These are phyloP conservation scores for Sarcoramphus papa DNA, from an alignment of 2,797 vertebrate genomes.

Conservation along the genomic window DNA sequence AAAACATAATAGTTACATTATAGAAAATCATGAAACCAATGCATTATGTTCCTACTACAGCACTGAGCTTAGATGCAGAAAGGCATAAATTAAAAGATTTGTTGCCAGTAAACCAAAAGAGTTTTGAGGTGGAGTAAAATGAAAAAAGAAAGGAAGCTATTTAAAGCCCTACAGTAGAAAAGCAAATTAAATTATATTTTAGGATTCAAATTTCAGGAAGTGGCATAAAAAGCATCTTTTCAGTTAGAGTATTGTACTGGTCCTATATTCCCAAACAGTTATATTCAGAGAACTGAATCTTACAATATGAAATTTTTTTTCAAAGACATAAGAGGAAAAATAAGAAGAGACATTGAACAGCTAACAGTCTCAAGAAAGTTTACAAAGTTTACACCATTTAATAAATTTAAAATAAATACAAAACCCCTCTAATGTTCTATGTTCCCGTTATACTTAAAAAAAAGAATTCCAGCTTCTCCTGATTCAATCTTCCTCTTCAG, in stretches of 20 bases:
- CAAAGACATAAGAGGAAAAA: neutral
- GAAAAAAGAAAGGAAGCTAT: neutral
- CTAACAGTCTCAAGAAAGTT: neutral
- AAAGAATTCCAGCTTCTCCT: neutral
- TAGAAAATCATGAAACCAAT: neutral
- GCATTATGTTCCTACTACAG: neutral
- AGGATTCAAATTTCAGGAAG: neutral
- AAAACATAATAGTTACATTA: neutral
- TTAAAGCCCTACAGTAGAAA: neutral
- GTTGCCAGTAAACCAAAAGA: neutral
- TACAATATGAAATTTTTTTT: neutral
- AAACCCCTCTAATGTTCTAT: neutral
- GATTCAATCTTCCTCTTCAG: neutral
- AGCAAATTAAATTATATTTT: neutral
- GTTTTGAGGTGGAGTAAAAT: neutral
- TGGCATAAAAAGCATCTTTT: neutral
- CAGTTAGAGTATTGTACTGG: neutral
- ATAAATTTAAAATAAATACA: neutral
- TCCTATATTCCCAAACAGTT: neutral
- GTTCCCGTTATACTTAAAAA: neutral
- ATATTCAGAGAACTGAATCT: neutral
- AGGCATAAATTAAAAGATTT: neutral
- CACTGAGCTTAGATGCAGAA: neutral
- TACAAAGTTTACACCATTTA: neutral
- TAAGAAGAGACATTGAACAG: neutral